These are phyloP conservation scores for Chamaetylas fuelleborni DNA, from an alignment of 2,113 vertebrate genomes.

Conservation along the genomic window DNA sequence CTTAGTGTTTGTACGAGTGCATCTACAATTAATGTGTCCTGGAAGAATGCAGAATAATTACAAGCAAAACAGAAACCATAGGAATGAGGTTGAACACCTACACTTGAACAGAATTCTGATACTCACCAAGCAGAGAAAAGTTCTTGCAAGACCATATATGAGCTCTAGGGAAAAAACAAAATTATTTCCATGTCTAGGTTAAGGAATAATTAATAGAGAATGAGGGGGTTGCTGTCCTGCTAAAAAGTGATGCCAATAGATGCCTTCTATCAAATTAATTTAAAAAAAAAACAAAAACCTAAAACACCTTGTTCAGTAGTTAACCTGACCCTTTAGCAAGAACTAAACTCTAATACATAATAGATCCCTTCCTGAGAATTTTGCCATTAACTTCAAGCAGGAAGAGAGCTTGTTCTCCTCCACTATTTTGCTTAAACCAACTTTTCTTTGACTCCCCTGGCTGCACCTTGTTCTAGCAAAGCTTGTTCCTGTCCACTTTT, in stretches of 20 bases:
- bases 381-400: not conserved
- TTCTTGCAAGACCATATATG: not conserved
- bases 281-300: fast-evolving
- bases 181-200: not conserved
- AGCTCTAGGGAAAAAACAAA: not conserved
- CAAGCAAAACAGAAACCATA: not conserved
- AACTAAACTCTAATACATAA: not conserved
- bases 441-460: not conserved
- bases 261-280: not conserved
- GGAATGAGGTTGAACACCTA: not conserved
- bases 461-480: not conserved
- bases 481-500: not conserved
- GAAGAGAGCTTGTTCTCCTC: not conserved
- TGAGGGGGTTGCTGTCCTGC: not conserved
- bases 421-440: not conserved
- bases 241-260: not conserved
- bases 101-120: not conserved
- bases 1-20: not conserved
- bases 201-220: not conserved
- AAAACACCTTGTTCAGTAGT: not conserved
- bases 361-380: not conserved
- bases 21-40: not conserved
- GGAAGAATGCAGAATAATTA: not conserved
- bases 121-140: not conserved
- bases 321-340: not conserved